phyloP scores from a whole-genome alignment of 2,888 invertebrate species.

The Nemurella pictetii region DNA sequence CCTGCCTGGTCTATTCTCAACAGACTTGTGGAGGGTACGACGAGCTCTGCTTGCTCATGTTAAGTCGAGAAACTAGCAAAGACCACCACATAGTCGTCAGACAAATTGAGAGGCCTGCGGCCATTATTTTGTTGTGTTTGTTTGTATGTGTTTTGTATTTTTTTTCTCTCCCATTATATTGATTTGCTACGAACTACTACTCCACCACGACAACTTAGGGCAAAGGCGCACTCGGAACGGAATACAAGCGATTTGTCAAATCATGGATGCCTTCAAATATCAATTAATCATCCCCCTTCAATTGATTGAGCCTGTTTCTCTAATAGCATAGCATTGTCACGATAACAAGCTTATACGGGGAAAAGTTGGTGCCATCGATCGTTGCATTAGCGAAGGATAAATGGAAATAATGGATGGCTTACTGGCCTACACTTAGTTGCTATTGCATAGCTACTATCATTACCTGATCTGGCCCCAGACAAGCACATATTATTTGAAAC shows the following conservation, averaged over 20 bases:
- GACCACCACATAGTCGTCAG: not conserved
- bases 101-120: not conserved
- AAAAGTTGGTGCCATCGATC: not conserved
- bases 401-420: not conserved
- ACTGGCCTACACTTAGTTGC: constrained; percentile 6
- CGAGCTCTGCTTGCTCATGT: not conserved
- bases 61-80: not conserved
- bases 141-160: not conserved
- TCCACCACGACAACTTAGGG: not conserved
- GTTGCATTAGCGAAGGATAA: not conserved
- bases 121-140: not conserved
- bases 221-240: not conserved
- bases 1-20: not conserved
- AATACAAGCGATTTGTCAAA: not conserved
- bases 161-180: not conserved
- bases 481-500: not conserved
- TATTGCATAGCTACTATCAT: not conserved
- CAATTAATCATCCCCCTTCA: not conserved
- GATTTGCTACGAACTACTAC: not conserved
- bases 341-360: not conserved
- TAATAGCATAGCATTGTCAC: not conserved
- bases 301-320: not conserved
- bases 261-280: not conserved
- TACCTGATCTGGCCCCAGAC: not conserved
- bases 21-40: not conserved